Conservation (phyloP, 2,888 invertebrate genomes). For the Noctua fimbriata region DNA sequence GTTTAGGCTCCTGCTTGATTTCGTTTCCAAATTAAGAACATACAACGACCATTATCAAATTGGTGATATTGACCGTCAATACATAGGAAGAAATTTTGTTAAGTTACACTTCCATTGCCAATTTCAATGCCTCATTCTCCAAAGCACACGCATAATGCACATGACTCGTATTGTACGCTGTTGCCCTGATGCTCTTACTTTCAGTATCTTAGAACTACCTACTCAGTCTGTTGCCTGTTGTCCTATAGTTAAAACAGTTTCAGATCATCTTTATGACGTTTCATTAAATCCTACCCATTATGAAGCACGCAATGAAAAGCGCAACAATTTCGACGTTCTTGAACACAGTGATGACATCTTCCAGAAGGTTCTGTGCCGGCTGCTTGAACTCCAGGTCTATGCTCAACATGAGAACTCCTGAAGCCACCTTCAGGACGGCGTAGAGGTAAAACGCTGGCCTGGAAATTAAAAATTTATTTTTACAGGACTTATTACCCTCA, state of each 20-base stretch:
- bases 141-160: background rate
- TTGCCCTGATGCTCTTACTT: background rate
- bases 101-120: no score
- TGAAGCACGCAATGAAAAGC: constrained; percentile 93
- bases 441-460: constrained; percentile 95
- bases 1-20: background rate
- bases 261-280: background rate
- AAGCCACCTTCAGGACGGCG: constrained; percentile 92
- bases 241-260: background rate
- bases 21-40: background rate
- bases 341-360: constrained; percentile 92
- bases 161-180: background rate
- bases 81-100: background rate
- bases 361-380: constrained; percentile 92
- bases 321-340: constrained; percentile 93
- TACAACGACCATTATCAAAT: background rate
- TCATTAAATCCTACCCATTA: constrained; percentile 90
- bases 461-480: constrained; percentile 64
- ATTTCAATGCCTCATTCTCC: background rate
- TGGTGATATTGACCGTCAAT: background rate
- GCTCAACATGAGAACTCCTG: constrained; percentile 92
- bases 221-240: background rate
- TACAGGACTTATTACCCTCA: background rate
- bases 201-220: background rate
- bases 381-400: constrained; percentile 94